phyloP scores from a whole-genome alignment of 2,797 vertebrate species.

The Diplodus puntazzo region DNA sequence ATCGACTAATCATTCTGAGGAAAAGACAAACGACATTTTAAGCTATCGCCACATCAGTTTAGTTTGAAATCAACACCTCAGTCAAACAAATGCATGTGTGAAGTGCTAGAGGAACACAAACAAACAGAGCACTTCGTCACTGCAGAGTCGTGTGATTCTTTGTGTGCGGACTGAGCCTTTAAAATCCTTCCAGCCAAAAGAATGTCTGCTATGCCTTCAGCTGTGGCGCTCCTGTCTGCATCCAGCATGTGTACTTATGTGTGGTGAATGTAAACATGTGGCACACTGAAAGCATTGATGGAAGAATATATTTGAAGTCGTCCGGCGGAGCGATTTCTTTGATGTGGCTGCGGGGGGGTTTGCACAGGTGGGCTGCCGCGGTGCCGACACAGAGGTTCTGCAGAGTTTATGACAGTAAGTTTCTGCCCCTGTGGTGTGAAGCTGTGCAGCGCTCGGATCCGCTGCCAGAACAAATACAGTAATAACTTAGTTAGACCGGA shows the following conservation, averaged over 20 bases:
- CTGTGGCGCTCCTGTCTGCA: constrained; percentile 49
- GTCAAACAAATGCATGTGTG: constrained; percentile 15
- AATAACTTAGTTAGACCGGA: not conserved
- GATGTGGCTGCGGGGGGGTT: constrained; percentile 59
- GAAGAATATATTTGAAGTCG: constrained; percentile 50
- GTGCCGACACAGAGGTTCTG: constrained; percentile 34
- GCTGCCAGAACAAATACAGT: constrained; percentile 31
- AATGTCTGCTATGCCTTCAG: constrained; percentile 61
- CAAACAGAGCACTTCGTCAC: constrained; percentile 18
- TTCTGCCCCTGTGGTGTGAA: constrained; percentile 17
- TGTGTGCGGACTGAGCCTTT: constrained; percentile 23
- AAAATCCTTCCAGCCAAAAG: constrained; percentile 44
- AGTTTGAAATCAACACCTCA: constrained; percentile 10
- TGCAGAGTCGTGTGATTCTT: constrained; percentile 24
- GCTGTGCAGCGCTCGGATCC: constrained; percentile 30
- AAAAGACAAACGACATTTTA: not conserved
- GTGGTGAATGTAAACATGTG: constrained; percentile 50
- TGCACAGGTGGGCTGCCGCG: constrained; percentile 63
- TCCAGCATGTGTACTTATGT: constrained; percentile 36
- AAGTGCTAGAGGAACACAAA: constrained; percentile 25
- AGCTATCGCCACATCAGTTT: not conserved
- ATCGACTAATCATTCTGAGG: too few species aligned
- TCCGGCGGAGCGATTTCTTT: constrained; percentile 32
- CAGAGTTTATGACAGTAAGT: constrained; percentile 44
- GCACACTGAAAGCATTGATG: constrained; percentile 63